Evolutionary conservation across 2,797 vertebrate species (phyloP), one percentile per base, ranked within the genome.

Genomic region (Onychomys leucogaster): DNA sequence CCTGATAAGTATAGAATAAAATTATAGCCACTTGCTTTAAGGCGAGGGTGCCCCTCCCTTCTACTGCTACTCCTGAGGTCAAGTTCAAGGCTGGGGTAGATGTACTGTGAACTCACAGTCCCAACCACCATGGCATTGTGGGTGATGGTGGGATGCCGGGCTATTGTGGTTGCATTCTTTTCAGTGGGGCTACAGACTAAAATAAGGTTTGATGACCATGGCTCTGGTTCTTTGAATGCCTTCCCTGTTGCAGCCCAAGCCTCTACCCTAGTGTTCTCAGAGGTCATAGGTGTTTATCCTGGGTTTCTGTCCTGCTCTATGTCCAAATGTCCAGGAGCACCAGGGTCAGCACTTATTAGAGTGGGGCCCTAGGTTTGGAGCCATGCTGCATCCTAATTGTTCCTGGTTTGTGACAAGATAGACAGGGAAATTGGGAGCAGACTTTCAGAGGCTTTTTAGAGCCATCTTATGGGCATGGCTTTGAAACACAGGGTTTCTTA

Each of bases 1-100:
- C 67, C 81, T 87, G 75, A 81, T 37, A 76, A 43, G 71, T 78
- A 27, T 69, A 86, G 65, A 71, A 95, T 86, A 96, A 91, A 94
- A 90, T 95, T 82, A 92, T 5, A 88, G 76, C 89, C 32, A 69
- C 65, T 73, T 71, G 85, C 59, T 90, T 71, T 16, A 57, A 90
- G 91, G 43, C 10, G 27, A 73, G 41, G 41, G 3, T 0, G 0
- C 17, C 57, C 61, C 69, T 55, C 27, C 27, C 2, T 34, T 29
- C 1, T 2, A 19, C 19, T 83, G 29, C 27, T 61, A 32, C 27
- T 37, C 29, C 7, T 25, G 32, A 43, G 90, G 86, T 89, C 80
- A 69, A 4, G 69, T 93, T 90, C 73, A 92, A 94, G 73, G 37
- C 52, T 43, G 11, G 41, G 11, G 8, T 76, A 61, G 55, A 76